Conservation (phyloP, 2,888 invertebrate species). For the Apodemia zela region DNA sequence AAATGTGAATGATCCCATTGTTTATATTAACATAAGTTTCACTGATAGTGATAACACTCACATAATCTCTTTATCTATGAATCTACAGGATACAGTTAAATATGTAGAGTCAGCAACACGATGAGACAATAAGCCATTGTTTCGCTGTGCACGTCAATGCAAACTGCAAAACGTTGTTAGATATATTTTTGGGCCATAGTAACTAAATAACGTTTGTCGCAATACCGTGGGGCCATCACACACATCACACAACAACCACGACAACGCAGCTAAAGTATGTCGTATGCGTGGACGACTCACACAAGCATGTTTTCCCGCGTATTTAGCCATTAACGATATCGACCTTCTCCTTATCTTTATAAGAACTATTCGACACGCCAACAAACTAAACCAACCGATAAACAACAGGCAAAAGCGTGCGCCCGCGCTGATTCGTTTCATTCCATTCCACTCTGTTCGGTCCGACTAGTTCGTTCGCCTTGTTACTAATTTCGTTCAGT, state of each 20-base stretch:
- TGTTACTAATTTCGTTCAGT: conserved; percentile 55
- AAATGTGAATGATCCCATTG: not conserved
- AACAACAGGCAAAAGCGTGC: conserved; percentile 76
- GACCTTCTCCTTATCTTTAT: conserved; percentile 69
- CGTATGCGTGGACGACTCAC: conserved; percentile 41
- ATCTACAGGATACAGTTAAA: not conserved
- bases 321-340: conserved; percentile 53
- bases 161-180: conserved; percentile 43
- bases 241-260: conserved; percentile 26
- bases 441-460: conserved; percentile 56
- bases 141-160: conserved; percentile 43
- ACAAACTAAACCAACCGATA: conserved; percentile 54
- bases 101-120: not conserved
- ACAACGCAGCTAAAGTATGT: conserved; percentile 32
- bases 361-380: conserved; percentile 55
- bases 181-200: conserved; percentile 33
- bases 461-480: conserved; percentile 66
- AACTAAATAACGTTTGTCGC: conserved; percentile 67
- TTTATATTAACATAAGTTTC: not conserved
- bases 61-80: not conserved
- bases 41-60: not conserved
- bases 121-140: conserved; percentile 37
- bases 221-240: conserved; percentile 33
- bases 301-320: conserved; percentile 40
- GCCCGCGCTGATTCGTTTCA: conserved; percentile 74